Evolutionary conservation across 2,888 invertebrate genomes (phyloP), one percentile per base, ranked within the genome.

Genomic region (Chloroclysta siterata): DNA sequence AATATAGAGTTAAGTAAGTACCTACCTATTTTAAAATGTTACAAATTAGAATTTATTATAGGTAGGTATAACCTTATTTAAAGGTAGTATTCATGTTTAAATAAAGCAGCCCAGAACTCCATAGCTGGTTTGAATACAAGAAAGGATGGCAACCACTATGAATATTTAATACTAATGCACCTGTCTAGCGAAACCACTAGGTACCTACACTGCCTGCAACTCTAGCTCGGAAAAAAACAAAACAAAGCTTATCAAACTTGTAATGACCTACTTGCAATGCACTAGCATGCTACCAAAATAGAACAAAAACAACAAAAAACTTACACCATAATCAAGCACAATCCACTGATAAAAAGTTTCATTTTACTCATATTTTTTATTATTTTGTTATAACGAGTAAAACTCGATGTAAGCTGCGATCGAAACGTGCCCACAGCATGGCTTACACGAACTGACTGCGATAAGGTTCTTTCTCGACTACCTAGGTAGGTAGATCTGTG

Each of bases 281-380:
- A 52, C n/a, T 13, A 46, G 8, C 14, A 13, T 41, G 22, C 42
- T 47, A 62, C 15, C 44, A 46, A 47, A 51, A 15, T 44, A 29
- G 36, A 36, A 58, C n/a, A 14, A 4, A 51, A 59, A 14, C 3
- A 11, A 53, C 53, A 15, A 15, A 48, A 58, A 61, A 65, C 70
- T 66, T 47, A 71, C 71, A 63, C 58, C 22, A 60, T 15, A 56
- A 71, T 47, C 14, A 69, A 47, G 55, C 51, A 17, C 36, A 67
- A 61, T 69, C 67, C 71, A 53, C 29, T 8, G 11, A 60, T 10
- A 10, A 59, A 53, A 8, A 56, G 33, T 36, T 63, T 59, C 67
- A 69, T 69, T 60, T 67, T 63, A 39, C 65, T 64, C 60, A 52
- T 55, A 13, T 60, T 56, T 44, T 64, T 63, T 17, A 66, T 68